A percentile compares a stretch with the other conserved stretches of the same genome.
Evolutionary conservation across 2,888 invertebrate genomes (phyloP).

Genomic region (Eustalomyia histrio): DNA sequence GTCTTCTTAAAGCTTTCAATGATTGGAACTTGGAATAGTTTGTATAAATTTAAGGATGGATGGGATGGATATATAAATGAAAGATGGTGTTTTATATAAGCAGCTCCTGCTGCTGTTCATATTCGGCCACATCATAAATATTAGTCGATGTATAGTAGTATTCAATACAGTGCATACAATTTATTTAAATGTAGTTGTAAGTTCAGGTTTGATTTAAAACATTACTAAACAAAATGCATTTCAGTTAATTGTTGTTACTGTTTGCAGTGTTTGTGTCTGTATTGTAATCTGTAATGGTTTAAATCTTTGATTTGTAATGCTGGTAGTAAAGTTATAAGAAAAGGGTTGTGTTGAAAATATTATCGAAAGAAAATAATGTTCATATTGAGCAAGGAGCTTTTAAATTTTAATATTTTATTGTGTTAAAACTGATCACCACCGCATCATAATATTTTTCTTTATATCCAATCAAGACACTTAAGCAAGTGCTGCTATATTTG

Average conservation of each 20-base stretch:
- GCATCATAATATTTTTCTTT: conserved; percentile 37
- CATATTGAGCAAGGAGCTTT: conserved; percentile 21
- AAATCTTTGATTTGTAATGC: conserved; percentile 7
- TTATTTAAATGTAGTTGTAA: background rate
- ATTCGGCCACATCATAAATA: conserved; percentile 57
- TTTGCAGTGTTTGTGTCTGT: background rate
- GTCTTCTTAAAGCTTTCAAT: conserved; percentile 1
- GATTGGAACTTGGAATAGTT: conserved; percentile 53
- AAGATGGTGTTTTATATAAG: conserved; percentile 59
- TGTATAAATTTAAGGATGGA: conserved; percentile 49
- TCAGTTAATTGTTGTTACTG: background rate
- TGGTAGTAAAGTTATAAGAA: background rate
- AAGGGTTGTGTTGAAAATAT: conserved; percentile 18
- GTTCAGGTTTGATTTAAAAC: background rate
- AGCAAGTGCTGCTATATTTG: conserved; percentile 25
- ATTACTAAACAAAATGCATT: background rate
- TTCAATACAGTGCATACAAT: background rate
- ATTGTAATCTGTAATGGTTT: background rate
- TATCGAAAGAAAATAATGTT: background rate
- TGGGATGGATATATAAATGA: conserved; percentile 48
- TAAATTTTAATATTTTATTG: conserved; percentile 32
- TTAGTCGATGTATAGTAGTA: background rate
- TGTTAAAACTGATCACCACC: conserved; percentile 52
- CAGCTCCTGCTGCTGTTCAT: conserved; percentile 63
- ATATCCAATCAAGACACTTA: conserved; percentile 50